Evolutionary conservation across 2,113 vertebrate species (phyloP), one percentile per base, ranked within the genome.

Genomic region (Oenanthe melanoleuca): DNA sequence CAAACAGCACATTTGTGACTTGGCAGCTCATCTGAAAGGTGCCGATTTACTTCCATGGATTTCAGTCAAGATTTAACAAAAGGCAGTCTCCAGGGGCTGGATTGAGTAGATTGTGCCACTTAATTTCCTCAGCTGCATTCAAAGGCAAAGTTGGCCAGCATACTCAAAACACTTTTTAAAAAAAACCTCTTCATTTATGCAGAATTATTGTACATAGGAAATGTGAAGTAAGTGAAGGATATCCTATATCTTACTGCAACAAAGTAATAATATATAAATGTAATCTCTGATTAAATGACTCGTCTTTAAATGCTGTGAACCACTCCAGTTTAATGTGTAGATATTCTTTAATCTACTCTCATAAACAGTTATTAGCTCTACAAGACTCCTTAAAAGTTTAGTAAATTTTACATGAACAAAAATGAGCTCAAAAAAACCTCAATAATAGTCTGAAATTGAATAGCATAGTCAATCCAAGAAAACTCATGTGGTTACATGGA

Each of bases 1-100:
- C 96, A 97, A 97, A 97, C 95, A 97, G 93, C 64, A 94, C 92
- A 94, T 97, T 97, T 96, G 95, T 91, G 96, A 97, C 88, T 96
- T 97, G 97, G 97, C 96, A 97, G 94, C 89, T 96, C 93, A 95
- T 97, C 94, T 95, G 95, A 97, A 96, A 92, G 92, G 94, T 93
- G 94, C 88, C 69, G 95, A 97, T 95, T 85, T 83, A 94, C 92
- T 96, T 96, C 80, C 15, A 45, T 49, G 88, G 88, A 94, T 94
- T 87, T 92, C 86, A 96, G 95, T 95, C 95, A 95, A 82, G 88
- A 92, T 78, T 96, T 94, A 93, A 96, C 93, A 96, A 96, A 97
- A 88, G 96, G 86, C 80, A 93, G 64, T 93, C 95, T 95, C 77
- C 0, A 85, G 92, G 73, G 92, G 70, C 45, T 24, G 29, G 67